Conservation (phyloP, 2,888 invertebrate genomes). For the Morpho helenor region DNA sequence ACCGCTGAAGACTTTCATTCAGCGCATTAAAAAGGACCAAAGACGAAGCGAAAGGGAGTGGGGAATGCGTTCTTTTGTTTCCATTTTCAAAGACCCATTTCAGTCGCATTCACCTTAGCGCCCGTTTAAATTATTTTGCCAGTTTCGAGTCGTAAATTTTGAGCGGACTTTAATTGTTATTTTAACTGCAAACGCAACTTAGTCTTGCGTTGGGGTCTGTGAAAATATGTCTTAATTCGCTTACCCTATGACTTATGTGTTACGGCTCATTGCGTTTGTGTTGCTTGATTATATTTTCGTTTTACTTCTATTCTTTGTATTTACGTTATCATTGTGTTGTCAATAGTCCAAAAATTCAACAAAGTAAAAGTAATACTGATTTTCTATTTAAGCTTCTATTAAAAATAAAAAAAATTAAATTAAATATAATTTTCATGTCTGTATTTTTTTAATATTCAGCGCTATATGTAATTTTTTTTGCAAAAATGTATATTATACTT, state of each 20-base stretch:
- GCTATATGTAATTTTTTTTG: no score
- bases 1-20: conserved; percentile 48
- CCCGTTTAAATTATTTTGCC: conserved; percentile 73
- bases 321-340: no score
- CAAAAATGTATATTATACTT: no score
- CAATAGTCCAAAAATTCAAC: no score
- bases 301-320: neutral
- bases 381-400: no score
- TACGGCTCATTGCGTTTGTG: conserved; percentile 32
- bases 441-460: no score
- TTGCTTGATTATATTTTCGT: conserved; percentile 7
- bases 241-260: conserved; percentile 70
- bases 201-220: conserved; percentile 55
- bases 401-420: no score
- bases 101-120: conserved; percentile 55
- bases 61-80: conserved; percentile 69
- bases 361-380: no score
- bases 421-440: no score
- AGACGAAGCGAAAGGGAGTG: conserved; percentile 48
- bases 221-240: conserved; percentile 77
- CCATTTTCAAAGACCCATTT: conserved; percentile 64
- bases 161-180: conserved; percentile 77
- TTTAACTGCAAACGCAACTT: conserved; percentile 77
- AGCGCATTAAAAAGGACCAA: conserved; percentile 55
- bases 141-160: conserved; percentile 77